These are phyloP conservation scores for Punctoribates punctum DNA, from an alignment of 2,888 invertebrate genomes.

Conservation along the genomic window DNA sequence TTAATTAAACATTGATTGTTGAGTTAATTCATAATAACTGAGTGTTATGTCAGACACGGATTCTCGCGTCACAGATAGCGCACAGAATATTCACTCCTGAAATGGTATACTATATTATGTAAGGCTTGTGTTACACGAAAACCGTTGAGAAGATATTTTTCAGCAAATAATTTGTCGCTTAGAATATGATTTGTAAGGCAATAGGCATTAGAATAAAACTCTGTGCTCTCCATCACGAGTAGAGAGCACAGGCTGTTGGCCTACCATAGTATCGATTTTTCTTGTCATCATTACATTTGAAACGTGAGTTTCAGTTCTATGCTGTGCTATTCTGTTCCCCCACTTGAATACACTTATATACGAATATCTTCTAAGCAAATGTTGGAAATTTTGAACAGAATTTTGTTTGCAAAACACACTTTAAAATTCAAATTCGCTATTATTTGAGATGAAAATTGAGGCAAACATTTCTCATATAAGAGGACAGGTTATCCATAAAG, in stretches of 20 bases:
- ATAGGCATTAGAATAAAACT: no score
- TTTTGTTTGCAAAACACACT: background rate
- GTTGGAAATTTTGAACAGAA: no score
- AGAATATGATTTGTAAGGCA: no score
- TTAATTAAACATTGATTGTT: background rate
- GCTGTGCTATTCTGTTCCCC: background rate
- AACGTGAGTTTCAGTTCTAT: background rate
- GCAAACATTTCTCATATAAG: background rate
- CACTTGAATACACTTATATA: no score
- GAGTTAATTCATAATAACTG: background rate
- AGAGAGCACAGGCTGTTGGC: background rate
- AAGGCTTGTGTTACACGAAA: no score
- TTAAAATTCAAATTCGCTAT: constrained; percentile 8
- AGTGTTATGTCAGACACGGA: background rate
- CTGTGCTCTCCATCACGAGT: background rate
- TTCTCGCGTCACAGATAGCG: no score
- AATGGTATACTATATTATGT: no score
- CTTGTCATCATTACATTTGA: constrained; percentile 1
- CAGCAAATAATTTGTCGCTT: no score
- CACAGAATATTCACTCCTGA: no score
- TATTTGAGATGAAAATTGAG: background rate
- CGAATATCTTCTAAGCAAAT: no score
- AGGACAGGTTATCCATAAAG: no score
- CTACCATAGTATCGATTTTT: background rate
- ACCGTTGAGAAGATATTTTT: no score